A percentile compares a stretch with the other conserved stretches of the same genome.
Evolutionary conservation across 2,113 vertebrate species (phyloP).

Genomic region (Oncorhynchus mykiss): DNA sequence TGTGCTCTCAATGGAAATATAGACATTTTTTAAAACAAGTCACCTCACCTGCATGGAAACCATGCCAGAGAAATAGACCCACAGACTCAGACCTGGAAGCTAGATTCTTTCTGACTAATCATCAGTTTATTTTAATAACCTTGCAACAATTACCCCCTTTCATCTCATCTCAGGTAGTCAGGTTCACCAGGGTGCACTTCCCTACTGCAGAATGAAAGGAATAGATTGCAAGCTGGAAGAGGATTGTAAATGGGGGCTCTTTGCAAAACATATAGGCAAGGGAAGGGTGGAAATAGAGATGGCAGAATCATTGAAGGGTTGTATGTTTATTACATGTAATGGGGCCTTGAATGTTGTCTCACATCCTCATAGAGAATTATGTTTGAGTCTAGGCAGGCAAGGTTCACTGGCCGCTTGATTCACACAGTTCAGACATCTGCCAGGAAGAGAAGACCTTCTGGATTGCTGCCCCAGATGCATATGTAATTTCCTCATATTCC

Average conservation of each 20-base stretch:
- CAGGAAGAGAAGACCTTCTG: neutral
- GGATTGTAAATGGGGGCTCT: neutral
- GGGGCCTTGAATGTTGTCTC: neutral
- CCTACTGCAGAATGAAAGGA: neutral
- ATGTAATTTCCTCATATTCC: slow-evolving; percentile 28
- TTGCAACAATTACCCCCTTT: neutral
- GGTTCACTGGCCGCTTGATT: slow-evolving; percentile 1
- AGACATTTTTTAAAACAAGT: no score
- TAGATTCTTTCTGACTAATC: neutral
- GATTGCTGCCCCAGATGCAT: slow-evolving; percentile 41
- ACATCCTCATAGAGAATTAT: slow-evolving; percentile 7
- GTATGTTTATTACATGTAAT: neutral
- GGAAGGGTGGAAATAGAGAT: neutral
- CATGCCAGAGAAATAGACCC: no score
- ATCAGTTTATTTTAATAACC: neutral
- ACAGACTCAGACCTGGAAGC: no score
- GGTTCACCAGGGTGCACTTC: neutral
- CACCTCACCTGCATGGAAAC: no score
- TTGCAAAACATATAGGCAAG: neutral
- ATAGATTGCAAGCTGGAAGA: neutral
- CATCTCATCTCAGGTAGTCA: neutral
- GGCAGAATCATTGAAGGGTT: neutral
- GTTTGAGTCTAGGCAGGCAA: slow-evolving; percentile 21
- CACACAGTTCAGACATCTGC: neutral
- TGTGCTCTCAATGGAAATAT: no score